Conservation (phyloP, 1,140 invertebrate species). For the Pseudomyrmex dendroicus region DNA sequence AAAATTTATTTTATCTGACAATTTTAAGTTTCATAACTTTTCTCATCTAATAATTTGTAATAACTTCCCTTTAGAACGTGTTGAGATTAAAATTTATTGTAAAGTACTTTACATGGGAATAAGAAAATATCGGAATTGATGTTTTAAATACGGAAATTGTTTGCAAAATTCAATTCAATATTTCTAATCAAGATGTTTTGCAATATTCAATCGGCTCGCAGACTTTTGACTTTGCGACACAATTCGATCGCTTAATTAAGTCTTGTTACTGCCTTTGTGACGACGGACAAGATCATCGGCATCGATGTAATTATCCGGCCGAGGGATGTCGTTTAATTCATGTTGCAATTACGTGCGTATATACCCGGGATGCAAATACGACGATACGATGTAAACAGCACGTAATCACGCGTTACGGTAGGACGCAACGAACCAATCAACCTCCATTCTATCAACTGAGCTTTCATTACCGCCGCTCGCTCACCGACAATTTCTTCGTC, state of each 20-base stretch:
- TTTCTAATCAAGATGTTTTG: not conserved
- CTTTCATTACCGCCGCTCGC: conserved; percentile 38
- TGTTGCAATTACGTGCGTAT: conserved; percentile 25
- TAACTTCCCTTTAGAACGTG: too few relatives aligned
- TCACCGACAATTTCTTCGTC: conserved; percentile 35
- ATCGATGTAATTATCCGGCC: conserved; percentile 38
- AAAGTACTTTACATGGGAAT: too few relatives aligned
- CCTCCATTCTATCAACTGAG: conserved; percentile 38
- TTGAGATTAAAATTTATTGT: too few relatives aligned
- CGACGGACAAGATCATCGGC: conserved; percentile 4
- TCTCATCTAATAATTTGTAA: too few relatives aligned
- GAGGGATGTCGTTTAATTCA: not conserved
- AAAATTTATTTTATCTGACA: too few relatives aligned
- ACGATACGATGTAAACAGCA: conserved; percentile 47
- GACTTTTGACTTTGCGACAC: not conserved
- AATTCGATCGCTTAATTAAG: not conserved
- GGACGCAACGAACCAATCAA: conserved; percentile 55
- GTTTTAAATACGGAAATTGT: too few relatives aligned
- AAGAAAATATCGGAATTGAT: too few relatives aligned
- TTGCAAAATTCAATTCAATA: not conserved
- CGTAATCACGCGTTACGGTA: conserved; percentile 49
- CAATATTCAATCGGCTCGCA: not conserved
- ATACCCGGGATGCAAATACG: conserved; percentile 5
- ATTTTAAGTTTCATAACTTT: too few relatives aligned
- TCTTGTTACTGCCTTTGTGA: conserved; percentile 21